Evolutionary conservation across 2,797 vertebrate genomes (phyloP).

Genomic region (Clarias platycephalus): DNA sequence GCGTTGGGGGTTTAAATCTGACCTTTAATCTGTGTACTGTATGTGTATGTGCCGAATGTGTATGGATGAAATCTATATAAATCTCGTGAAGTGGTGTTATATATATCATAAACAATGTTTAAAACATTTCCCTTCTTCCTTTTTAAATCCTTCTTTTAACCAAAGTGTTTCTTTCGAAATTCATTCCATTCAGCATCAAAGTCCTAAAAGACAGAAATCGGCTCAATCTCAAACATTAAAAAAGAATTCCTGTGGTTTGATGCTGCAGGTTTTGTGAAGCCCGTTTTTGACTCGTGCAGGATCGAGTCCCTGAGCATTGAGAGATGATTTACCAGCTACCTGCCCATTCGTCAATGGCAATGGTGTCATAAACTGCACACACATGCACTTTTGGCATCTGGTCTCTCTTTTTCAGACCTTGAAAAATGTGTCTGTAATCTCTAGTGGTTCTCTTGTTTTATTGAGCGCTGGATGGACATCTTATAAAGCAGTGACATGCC

Average conservation of each 20-base stretch:
- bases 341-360: neutral
- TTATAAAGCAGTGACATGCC: conserved; percentile 8
- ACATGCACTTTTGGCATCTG: neutral
- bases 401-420: neutral
- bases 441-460: neutral
- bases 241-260: neutral
- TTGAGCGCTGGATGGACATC: conserved; percentile 1
- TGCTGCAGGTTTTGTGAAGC: conserved; percentile 5
- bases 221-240: neutral
- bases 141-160: neutral
- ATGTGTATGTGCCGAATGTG: too few species aligned
- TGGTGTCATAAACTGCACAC: neutral
- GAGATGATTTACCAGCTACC: conserved; percentile 9
- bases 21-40: too few species aligned
- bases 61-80: too few species aligned
- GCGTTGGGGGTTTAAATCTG: too few species aligned
- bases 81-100: neutral
- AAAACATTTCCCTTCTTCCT: neutral
- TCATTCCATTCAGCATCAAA: neutral
- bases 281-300: neutral
- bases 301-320: neutral
- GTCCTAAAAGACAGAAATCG: neutral
- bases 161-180: neutral
- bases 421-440: conserved; percentile 8
- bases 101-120: neutral